Conservation (phyloP, 2,113 vertebrate genomes). For the Ammodytes dubius region DNA sequence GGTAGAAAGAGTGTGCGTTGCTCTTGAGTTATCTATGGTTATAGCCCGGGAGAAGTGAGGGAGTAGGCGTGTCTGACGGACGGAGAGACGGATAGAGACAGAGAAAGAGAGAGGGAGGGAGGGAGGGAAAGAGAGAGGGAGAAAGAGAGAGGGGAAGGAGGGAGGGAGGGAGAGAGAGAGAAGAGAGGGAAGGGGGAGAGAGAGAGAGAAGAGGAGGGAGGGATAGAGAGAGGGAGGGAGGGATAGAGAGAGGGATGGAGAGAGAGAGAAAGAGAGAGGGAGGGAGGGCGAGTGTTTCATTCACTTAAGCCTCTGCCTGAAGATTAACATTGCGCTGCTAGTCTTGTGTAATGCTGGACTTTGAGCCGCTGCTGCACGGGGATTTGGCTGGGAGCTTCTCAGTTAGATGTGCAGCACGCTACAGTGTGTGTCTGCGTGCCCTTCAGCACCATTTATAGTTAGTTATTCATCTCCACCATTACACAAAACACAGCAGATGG, state of each 20-base stretch:
- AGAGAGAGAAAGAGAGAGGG: not conserved
- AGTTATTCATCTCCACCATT: conserved; percentile 17
- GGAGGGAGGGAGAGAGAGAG: no score
- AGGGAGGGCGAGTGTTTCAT: conserved; percentile 50
- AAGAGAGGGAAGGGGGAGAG: conserved; percentile 16
- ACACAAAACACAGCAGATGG: conserved; percentile 41
- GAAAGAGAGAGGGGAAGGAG: no score
- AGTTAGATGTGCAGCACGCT: conserved; percentile 34
- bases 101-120: no score
- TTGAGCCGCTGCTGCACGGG: conserved; percentile 60
- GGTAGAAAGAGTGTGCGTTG: conserved; percentile 67
- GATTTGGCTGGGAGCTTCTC: conserved; percentile 65
- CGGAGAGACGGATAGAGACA: conserved; percentile 11
- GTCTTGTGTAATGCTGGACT: conserved; percentile 73
- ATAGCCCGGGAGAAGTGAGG: conserved; percentile 63
- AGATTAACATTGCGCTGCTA: conserved; percentile 70
- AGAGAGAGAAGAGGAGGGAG: no score
- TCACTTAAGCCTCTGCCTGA: conserved; percentile 67
- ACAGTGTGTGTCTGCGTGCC: conserved; percentile 41
- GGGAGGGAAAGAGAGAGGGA: no score
- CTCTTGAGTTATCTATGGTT: conserved; percentile 46
- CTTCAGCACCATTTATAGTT: conserved; percentile 62
- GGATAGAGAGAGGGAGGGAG: no score
- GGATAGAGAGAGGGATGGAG: no score
- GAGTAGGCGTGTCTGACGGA: conserved; percentile 45